Conservation (phyloP, 2,113 vertebrate genomes). For the Herpetotheres cachinnans region DNA sequence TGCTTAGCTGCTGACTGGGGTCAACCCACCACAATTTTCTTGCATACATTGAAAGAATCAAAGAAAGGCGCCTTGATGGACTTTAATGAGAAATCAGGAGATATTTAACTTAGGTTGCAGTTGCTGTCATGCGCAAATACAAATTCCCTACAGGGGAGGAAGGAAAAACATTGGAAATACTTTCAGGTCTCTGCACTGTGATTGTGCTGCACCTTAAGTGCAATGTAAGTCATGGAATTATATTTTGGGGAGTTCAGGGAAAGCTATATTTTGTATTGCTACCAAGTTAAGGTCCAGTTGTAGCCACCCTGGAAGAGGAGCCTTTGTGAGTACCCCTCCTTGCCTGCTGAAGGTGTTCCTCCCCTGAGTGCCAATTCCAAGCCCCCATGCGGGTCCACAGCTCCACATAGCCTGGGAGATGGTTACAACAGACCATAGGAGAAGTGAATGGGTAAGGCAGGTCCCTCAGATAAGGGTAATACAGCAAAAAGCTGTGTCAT, state of each 20-base stretch:
- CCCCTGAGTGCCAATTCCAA: neutral
- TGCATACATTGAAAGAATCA: neutral
- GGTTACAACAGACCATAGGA: neutral
- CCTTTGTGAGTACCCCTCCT: neutral
- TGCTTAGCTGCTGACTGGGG: neutral
- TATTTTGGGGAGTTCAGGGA: neutral
- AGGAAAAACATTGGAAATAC: neutral
- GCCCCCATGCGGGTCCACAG: neutral
- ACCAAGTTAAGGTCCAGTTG: neutral
- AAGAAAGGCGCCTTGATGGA: constrained; percentile 19
- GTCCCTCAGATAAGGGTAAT: neutral
- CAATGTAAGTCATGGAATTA: neutral
- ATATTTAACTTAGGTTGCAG: neutral
- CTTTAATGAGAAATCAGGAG: neutral
- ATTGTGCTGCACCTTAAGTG: neutral
- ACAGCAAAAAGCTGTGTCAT: neutral
- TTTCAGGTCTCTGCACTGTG: neutral
- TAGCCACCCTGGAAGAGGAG: neutral
- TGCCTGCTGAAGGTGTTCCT: neutral
- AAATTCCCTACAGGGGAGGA: constrained; percentile 6
- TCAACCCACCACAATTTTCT: neutral
- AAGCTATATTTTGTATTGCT: neutral
- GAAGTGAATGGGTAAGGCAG: neutral
- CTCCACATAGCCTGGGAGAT: neutral
- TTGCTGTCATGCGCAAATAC: constrained; percentile 1